Evolutionary conservation across 2,113 vertebrate species (phyloP).

Genomic region (Todiramphus saurophagus): DNA sequence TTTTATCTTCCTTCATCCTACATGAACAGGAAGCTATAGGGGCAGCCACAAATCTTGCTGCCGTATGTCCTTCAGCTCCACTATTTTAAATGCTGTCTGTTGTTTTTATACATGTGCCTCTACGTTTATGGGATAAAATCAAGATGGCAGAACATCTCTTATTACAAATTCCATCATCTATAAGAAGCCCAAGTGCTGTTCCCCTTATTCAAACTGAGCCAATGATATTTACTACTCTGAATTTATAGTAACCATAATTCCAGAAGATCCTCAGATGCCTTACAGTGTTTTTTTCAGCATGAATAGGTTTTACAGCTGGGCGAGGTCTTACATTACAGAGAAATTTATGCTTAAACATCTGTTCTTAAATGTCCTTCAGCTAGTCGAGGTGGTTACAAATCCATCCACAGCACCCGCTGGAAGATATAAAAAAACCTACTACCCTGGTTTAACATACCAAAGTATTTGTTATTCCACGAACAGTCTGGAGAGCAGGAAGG

Average conservation of each 20-base stretch:
- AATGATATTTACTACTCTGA: background rate
- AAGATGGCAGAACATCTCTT: background rate
- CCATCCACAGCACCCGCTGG: background rate
- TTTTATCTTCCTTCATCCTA: conserved; percentile 1
- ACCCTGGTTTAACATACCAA: background rate
- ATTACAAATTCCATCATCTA: background rate
- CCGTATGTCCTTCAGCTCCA: background rate
- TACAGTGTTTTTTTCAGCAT: conserved; percentile 1
- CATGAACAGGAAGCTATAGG: conserved; percentile 16
- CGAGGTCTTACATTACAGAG: conserved; percentile 22
- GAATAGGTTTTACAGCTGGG: conserved; percentile 30
- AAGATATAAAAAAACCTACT: conserved; percentile 36
- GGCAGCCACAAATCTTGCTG: background rate
- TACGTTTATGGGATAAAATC: background rate
- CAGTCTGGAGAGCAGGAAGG: background rate
- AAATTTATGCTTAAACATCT: conserved; percentile 54
- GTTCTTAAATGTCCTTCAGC: conserved; percentile 38
- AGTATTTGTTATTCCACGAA: background rate
- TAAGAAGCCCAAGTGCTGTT: background rate
- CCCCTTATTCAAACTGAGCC: background rate
- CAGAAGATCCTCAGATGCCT: conserved; percentile 38
- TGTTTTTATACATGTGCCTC: background rate
- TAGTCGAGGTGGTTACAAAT: background rate
- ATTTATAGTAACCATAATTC: conserved; percentile 56
- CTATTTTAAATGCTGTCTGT: conserved; percentile 13